These are phyloP conservation scores for Poecilia picta DNA, from an alignment of 2,797 vertebrate species.

Conservation along the genomic window DNA sequence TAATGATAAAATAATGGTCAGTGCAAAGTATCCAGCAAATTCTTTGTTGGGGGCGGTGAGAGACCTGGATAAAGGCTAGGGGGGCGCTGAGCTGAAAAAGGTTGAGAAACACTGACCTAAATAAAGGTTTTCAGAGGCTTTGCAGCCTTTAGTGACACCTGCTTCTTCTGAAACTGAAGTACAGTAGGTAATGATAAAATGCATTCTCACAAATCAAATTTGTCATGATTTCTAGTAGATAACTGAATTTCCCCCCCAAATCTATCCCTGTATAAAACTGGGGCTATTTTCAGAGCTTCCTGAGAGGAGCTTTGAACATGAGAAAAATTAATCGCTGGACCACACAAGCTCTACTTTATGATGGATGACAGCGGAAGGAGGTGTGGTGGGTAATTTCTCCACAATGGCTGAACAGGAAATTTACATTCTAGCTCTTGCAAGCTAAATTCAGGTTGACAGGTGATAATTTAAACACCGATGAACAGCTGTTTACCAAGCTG, in stretches of 20 bases:
- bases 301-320: conserved; percentile 24
- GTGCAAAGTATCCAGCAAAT: too few relatives aligned
- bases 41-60: too few relatives aligned
- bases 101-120: background rate
- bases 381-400: conserved; percentile 36
- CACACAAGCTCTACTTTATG: conserved; percentile 35
- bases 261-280: background rate
- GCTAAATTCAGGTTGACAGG: conserved; percentile 59
- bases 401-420: conserved; percentile 42
- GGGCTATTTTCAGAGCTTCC: conserved; percentile 3
- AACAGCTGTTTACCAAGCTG: conserved; percentile 51
- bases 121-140: background rate
- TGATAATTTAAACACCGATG: conserved; percentile 58
- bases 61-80: too few relatives aligned
- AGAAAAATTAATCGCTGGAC: conserved; percentile 46
- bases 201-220: background rate
- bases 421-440: conserved; percentile 51
- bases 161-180: background rate
- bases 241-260: background rate
- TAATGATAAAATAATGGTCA: too few relatives aligned
- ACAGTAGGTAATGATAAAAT: background rate
- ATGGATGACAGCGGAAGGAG: conserved; percentile 43
- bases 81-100: too few relatives aligned
- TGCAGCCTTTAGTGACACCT: background rate
- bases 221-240: background rate